Evolutionary conservation across 2,113 vertebrate genomes (phyloP).

Genomic region (Sebastes fasciatus): DNA sequence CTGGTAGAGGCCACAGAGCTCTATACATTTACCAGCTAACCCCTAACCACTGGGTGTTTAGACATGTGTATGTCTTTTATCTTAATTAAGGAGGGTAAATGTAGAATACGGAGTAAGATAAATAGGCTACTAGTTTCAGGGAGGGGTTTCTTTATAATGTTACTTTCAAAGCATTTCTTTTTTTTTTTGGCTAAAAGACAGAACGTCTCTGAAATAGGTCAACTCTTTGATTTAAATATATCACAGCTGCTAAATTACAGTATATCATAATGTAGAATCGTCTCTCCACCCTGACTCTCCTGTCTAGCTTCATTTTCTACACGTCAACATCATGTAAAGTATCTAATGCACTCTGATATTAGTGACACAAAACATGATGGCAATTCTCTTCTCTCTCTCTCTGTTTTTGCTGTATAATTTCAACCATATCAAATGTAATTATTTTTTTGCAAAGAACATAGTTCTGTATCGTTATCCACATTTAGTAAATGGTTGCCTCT

Average conservation of each 20-base stretch:
- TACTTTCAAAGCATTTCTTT: slow-evolving; percentile 19
- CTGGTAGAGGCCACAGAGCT: slow-evolving; percentile 31
- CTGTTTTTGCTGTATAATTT: not conserved
- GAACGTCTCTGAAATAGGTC: not conserved
- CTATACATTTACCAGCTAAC: slow-evolving; percentile 62
- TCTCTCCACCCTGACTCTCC: not conserved
- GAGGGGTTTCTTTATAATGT: slow-evolving; percentile 23
- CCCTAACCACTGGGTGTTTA: slow-evolving; percentile 68
- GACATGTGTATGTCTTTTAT: slow-evolving; percentile 28
- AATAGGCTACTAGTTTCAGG: slow-evolving; percentile 20
- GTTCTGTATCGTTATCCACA: not conserved
- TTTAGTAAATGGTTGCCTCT: not conserved
- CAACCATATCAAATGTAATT: not conserved
- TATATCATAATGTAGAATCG: not conserved
- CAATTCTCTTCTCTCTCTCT: not conserved
- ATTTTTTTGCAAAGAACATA: not conserved
- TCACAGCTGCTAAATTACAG: not conserved
- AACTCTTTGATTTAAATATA: not conserved
- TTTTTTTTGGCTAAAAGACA: not conserved
- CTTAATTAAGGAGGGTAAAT: slow-evolving; percentile 47
- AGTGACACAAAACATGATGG: not conserved
- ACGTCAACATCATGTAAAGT: not conserved
- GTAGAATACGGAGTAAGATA: slow-evolving; percentile 46
- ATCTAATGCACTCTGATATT: not conserved
- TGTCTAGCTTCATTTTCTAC: not conserved